Percentiles rank a stretch among this genome's conserved stretches.
Evolutionary conservation across 2,113 vertebrate species (phyloP).

Genomic region (Ellobius talpinus): DNA sequence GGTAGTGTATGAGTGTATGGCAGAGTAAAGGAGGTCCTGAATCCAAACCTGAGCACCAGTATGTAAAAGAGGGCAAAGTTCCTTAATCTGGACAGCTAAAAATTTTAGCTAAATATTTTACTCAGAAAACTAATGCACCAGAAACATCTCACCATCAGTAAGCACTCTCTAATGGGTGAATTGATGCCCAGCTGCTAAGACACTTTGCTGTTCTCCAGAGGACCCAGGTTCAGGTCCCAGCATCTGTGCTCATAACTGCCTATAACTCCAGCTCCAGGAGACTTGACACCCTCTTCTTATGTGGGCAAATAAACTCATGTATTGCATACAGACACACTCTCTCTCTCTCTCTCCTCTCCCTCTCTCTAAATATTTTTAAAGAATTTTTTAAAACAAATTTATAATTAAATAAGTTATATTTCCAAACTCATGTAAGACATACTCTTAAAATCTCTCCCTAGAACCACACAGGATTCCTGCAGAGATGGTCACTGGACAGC

Average conservation of each 20-base stretch:
- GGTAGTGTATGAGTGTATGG: not conserved
- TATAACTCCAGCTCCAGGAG: not conserved
- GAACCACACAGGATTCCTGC: not conserved
- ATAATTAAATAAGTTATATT: not conserved
- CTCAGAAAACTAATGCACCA: not conserved
- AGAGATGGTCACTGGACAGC: not conserved
- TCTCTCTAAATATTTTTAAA: not conserved
- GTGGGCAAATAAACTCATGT: not conserved
- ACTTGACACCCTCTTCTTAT: not conserved
- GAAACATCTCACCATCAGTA: not conserved
- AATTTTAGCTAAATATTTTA: not conserved
- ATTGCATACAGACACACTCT: too few relatives aligned
- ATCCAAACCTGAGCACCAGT: not conserved
- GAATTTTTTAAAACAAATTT: conserved; percentile 24
- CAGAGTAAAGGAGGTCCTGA: not conserved
- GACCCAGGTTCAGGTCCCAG: not conserved
- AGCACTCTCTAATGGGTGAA: not conserved
- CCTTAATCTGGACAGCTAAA: not conserved
- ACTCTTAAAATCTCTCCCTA: not conserved
- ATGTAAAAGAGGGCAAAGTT: not conserved
- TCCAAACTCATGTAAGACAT: not conserved
- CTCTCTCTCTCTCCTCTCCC: fast-evolving
- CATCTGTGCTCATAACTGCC: not conserved
- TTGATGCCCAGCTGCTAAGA: not conserved
- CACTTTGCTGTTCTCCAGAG: not conserved